Evolutionary conservation across 2,113 vertebrate species (phyloP).

Genomic region (Copsychus sechellarum): DNA sequence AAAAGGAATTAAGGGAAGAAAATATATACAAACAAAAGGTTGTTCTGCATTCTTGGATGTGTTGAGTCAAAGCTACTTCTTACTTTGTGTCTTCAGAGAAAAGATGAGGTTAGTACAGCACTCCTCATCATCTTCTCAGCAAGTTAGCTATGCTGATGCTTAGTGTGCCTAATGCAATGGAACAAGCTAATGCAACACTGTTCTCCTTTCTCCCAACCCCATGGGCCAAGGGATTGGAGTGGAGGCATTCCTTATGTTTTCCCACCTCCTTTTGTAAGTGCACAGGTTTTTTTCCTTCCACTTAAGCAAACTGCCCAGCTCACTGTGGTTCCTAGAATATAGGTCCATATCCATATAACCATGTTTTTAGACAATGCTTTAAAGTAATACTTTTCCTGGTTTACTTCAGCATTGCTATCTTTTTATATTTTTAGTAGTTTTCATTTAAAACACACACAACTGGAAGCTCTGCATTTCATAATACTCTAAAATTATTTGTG

Average conservation of each 20-base stretch:
- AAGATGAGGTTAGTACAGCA: not conserved
- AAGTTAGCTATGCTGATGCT: not conserved
- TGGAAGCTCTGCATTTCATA: not conserved
- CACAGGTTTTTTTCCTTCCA: not conserved
- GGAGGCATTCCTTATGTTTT: not conserved
- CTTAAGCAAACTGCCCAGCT: not conserved
- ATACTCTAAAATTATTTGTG: not conserved
- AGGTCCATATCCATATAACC: not conserved
- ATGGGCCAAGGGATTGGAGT: accelerated
- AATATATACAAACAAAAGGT: not conserved
- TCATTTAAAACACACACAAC: not conserved
- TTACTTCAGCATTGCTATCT: not conserved
- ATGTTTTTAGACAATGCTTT: not conserved
- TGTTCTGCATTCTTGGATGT: not conserved
- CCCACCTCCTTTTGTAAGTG: not conserved
- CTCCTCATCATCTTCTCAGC: not conserved
- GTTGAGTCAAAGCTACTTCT: not conserved
- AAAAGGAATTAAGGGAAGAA: not conserved
- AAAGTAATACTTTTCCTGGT: not conserved
- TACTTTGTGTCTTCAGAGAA: not conserved
- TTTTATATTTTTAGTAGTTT: not conserved
- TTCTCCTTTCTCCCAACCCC: not conserved
- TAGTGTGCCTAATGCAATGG: not conserved
- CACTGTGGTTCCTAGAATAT: not conserved
- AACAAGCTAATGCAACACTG: not conserved